Evolutionary conservation across 2,113 vertebrate species (phyloP).

Genomic region (Varanus komodoensis): DNA sequence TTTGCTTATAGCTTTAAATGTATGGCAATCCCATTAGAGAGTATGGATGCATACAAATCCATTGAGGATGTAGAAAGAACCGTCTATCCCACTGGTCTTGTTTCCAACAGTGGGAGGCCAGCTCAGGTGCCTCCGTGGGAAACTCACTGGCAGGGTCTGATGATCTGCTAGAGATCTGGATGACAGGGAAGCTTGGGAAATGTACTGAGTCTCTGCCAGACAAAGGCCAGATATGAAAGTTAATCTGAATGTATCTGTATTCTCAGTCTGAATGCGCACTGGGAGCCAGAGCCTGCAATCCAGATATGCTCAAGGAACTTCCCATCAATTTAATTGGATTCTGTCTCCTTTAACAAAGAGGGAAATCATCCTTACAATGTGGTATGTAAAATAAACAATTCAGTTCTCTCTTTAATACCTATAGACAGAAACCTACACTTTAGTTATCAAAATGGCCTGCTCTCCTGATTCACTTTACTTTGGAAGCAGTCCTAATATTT

Average conservation of each 20-base stretch:
- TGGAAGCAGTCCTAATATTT: no score
- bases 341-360: not conserved
- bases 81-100: not conserved
- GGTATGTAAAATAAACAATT: not conserved
- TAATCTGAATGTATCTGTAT: not conserved
- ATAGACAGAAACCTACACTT: not conserved
- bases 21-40: not conserved
- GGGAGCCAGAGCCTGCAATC: not conserved
- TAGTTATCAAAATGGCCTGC: not conserved
- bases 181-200: not conserved
- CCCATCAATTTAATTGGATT: conserved; percentile 4
- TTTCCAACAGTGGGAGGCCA: not conserved
- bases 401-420: not conserved
- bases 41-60: not conserved
- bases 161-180: not conserved
- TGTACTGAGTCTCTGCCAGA: not conserved
- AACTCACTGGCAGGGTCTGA: not conserved
- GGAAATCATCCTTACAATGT: not conserved
- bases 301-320: not conserved
- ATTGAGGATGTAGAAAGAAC: not conserved
- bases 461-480: no score
- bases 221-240: not conserved
- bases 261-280: not conserved
- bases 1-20: not conserved
- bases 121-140: not conserved